Conservation (phyloP, 2,113 vertebrate species). For the Neolamprologus sp. region DNA sequence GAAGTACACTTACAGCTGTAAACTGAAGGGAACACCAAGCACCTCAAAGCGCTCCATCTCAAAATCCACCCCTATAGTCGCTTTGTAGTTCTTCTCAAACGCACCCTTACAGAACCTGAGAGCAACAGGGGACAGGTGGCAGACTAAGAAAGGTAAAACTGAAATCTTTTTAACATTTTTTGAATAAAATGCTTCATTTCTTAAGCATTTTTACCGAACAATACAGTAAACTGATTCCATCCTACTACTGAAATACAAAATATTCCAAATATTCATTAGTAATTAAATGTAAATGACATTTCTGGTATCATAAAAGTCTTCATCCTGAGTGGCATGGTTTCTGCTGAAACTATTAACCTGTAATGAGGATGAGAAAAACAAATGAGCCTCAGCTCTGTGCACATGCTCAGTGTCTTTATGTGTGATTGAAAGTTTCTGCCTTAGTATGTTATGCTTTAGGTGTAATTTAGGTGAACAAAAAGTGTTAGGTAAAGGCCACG, state of each 20-base stretch:
- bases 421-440: not conserved
- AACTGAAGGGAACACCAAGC: constrained; percentile 87
- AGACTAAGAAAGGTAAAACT: not conserved
- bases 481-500: not conserved
- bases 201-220: not conserved
- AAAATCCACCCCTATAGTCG: constrained; percentile 95
- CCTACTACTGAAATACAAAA: not conserved
- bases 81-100: constrained; percentile 93
- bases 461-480: not conserved
- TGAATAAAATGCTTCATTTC: not conserved
- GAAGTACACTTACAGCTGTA: constrained; percentile 85
- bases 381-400: not conserved
- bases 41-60: constrained; percentile 98
- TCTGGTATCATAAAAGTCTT: not conserved
- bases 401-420: not conserved
- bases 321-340: not conserved
- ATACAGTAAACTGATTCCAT: not conserved
- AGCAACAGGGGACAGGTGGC: not conserved
- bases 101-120: constrained; percentile 86
- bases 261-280: not conserved
- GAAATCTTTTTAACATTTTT: not conserved
- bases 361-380: not conserved
- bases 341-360: not conserved
- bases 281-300: not conserved
- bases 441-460: not conserved